Evolutionary conservation across 2,113 vertebrate genomes (phyloP).

Genomic region (Paraplagusia blochii): DNA sequence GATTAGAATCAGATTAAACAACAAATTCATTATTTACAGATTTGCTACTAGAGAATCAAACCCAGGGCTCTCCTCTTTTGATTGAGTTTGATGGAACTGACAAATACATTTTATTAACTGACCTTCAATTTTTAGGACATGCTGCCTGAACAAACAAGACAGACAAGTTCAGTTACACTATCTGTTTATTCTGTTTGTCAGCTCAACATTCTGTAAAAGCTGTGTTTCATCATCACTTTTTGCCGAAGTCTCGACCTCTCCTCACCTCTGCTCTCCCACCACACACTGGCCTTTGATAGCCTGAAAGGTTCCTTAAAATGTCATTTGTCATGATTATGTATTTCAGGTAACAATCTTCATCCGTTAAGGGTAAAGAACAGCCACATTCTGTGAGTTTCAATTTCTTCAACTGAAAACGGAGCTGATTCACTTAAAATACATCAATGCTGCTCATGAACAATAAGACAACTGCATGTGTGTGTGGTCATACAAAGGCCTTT

Average conservation of each 20-base stretch:
- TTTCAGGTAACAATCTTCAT: conserved; percentile 37
- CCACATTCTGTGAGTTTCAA: conserved; percentile 5
- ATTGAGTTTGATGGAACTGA: no score
- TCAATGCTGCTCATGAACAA: conserved; percentile 11
- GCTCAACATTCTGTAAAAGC: not conserved
- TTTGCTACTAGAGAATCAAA: no score
- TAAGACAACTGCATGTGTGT: not conserved
- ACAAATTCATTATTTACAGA: no score
- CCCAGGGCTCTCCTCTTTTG: no score
- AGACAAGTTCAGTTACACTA: no score
- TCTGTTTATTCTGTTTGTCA: no score
- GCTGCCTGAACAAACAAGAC: no score
- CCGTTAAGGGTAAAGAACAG: conserved; percentile 9
- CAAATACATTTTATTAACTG: no score
- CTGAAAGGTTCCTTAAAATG: conserved; percentile 39
- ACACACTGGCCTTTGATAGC: conserved; percentile 37
- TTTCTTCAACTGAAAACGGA: not conserved
- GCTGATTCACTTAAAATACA: conserved; percentile 30
- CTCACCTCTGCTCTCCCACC: not conserved
- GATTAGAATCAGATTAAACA: no score
- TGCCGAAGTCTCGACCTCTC: not conserved
- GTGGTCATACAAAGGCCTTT: no score
- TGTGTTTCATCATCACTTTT: not conserved
- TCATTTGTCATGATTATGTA: conserved; percentile 49
- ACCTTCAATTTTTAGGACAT: no score